phyloP scores from a whole-genome alignment of 2,113 vertebrate species.

The Saguinus midas region DNA sequence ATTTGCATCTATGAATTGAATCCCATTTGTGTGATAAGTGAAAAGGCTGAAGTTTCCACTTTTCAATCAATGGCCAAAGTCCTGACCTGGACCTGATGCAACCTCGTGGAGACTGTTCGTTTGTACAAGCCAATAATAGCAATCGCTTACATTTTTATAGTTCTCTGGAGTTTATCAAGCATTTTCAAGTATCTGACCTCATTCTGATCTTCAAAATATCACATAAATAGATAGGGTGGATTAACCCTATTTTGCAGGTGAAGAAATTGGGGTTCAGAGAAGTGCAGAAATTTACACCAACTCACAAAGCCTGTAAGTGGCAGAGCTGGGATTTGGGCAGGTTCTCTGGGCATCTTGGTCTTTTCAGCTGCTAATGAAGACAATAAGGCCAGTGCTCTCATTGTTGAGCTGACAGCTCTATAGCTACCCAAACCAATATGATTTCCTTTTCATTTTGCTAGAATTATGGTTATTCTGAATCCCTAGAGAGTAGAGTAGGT shows the following conservation, averaged over 20 bases:
- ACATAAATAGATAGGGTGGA: no score
- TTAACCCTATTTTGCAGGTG: background rate
- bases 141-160: background rate
- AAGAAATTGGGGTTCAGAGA: background rate
- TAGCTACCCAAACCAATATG: background rate
- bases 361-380: background rate
- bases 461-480: background rate
- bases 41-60: background rate
- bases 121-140: background rate
- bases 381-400: background rate
- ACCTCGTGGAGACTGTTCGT: background rate
- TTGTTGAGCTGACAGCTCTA: background rate
- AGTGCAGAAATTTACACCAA: background rate
- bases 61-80: background rate
- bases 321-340: background rate
- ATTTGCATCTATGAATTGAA: background rate
- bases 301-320: background rate
- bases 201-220: background rate
- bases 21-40: background rate
- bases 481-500: background rate
- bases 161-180: background rate
- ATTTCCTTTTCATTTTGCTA: background rate
- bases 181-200: background rate
- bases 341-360: background rate
- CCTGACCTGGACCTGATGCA: background rate